Percentiles rank a stretch among this genome's conserved stretches.
phyloP scores from a whole-genome alignment of 1,140 invertebrate genomes.

The Hetaerina americana region DNA sequence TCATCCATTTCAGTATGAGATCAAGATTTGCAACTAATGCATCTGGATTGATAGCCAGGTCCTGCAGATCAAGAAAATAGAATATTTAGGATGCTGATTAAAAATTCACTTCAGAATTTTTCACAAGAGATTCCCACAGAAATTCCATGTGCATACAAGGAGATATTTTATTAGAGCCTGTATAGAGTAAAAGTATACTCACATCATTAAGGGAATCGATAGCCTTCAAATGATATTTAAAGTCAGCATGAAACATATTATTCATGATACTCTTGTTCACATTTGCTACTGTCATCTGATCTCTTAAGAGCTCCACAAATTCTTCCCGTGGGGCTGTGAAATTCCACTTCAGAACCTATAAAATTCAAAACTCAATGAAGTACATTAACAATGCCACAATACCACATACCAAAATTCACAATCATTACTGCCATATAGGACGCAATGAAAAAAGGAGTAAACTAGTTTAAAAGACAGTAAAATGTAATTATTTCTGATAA shows the following conservation, averaged over 20 bases:
- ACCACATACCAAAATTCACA: neutral
- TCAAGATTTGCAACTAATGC: slow-evolving; percentile 85
- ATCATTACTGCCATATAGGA: no score
- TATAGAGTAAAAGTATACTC: slow-evolving; percentile 9
- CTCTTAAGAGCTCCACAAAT: slow-evolving; percentile 81
- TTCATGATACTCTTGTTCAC: slow-evolving; percentile 74
- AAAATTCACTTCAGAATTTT: no score
- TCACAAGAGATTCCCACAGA: no score
- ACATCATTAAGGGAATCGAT: slow-evolving; percentile 78
- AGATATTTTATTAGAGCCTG: no score
- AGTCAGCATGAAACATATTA: slow-evolving; percentile 92
- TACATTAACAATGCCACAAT: neutral
- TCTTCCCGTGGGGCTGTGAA: slow-evolving; percentile 86
- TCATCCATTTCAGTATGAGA: slow-evolving; percentile 92
- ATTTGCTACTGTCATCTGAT: slow-evolving; percentile 78
- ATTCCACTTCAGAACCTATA: slow-evolving; percentile 79
- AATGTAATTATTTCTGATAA: no score
- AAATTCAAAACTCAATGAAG: no score
- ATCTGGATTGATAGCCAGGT: slow-evolving; percentile 57
- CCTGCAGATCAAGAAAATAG: slow-evolving; percentile 29
- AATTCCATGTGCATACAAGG: no score
- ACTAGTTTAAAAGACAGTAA: no score
- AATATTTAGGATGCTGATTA: no score
- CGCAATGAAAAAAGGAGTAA: no score
- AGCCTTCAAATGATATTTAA: slow-evolving; percentile 91